Evolutionary conservation across 30 jellyfish, hydroid and myxozoan species (phyloP).

Genomic region (Chironex yamaguchii): DNA sequence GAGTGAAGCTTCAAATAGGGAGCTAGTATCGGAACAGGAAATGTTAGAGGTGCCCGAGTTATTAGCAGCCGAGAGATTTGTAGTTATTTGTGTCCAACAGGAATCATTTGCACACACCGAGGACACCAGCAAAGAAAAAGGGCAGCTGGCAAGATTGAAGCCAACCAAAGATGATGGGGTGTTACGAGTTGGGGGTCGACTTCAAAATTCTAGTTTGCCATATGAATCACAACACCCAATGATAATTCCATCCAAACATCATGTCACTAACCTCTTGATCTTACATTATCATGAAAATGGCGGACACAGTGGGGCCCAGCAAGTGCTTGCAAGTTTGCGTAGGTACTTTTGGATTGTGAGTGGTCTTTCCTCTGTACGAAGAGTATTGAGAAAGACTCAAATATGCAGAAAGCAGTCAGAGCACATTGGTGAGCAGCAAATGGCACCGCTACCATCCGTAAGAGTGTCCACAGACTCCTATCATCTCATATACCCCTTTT

Average conservation of each 20-base stretch:
- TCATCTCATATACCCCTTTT: constrained; percentile 25
- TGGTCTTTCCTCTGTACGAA: background rate
- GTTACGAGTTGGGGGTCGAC: too few species aligned
- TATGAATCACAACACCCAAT: constrained; percentile 21
- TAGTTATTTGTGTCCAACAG: too few species aligned
- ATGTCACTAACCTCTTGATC: constrained; percentile 33
- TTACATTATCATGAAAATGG: constrained; percentile 16
- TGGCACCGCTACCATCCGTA: constrained; percentile 34
- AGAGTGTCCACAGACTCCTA: constrained; percentile 3
- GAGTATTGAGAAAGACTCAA: background rate
- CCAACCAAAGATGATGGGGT: too few species aligned
- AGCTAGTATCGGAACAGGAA: too few species aligned
- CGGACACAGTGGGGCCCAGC: constrained; percentile 48
- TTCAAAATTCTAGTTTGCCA: too few species aligned
- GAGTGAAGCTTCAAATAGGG: too few species aligned
- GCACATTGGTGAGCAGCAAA: constrained; percentile 1
- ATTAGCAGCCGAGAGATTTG: too few species aligned
- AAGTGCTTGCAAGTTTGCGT: constrained; percentile 33
- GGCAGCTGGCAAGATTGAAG: too few species aligned
- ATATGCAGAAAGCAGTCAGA: background rate
- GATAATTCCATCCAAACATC: constrained; percentile 34
- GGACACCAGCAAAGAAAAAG: too few species aligned
- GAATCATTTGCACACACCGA: too few species aligned
- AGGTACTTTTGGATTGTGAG: constrained; percentile 2
- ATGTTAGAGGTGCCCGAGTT: too few species aligned